These are phyloP conservation scores for Lucinisca nassula DNA, from an alignment of 2,888 invertebrate species.

Conservation along the genomic window DNA sequence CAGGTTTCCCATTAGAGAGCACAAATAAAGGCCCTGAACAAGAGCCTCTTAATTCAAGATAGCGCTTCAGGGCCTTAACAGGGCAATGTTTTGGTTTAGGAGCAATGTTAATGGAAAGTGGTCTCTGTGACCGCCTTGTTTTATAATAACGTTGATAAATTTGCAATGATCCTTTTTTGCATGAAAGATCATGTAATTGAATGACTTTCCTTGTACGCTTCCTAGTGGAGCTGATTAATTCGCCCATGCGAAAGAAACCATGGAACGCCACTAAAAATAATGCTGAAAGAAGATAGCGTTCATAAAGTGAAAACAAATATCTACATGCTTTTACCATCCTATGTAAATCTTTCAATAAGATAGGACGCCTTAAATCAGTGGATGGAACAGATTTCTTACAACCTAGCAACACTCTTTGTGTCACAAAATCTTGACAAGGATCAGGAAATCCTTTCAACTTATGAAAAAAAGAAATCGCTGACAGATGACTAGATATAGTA, in stretches of 20 bases:
- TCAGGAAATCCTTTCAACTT: background rate
- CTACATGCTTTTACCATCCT: background rate
- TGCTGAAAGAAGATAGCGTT: background rate
- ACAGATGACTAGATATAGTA: constrained; percentile 9
- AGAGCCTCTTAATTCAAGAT: background rate
- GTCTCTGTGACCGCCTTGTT: constrained; percentile 12
- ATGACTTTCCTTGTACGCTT: background rate
- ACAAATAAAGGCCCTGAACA: background rate
- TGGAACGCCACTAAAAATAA: background rate
- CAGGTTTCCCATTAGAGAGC: background rate
- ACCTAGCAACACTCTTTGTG: constrained; percentile 16
- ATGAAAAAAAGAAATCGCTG: background rate
- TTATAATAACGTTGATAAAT: background rate
- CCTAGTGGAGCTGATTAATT: background rate
- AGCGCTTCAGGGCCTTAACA: background rate
- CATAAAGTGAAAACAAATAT: background rate
- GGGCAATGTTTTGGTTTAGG: constrained; percentile 2
- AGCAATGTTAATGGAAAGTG: constrained; percentile 13
- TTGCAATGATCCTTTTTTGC: background rate
- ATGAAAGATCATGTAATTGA: constrained; percentile 2
- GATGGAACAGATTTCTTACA: constrained; percentile 2
- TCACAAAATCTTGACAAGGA: background rate
- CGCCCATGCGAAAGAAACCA: constrained; percentile 32
- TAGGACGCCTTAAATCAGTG: background rate
- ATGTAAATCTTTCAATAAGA: background rate